These are phyloP conservation scores for Tachystola acroxantha DNA, from an alignment of 2,888 invertebrate genomes.

Conservation along the genomic window DNA sequence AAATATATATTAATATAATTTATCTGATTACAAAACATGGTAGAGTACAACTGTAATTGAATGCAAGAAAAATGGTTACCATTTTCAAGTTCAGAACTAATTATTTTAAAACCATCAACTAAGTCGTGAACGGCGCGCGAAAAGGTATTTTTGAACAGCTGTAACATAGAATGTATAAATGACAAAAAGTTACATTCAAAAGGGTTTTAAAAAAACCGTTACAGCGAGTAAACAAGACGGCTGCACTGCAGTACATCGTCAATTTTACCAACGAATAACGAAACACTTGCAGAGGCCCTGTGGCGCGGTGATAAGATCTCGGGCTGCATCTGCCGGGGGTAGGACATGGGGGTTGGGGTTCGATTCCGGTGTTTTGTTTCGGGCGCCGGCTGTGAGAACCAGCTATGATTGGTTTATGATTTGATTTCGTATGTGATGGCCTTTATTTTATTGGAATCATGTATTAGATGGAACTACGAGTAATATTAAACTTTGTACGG, in stretches of 20 bases:
- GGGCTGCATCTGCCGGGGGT: slow-evolving; percentile 62
- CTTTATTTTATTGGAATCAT: slow-evolving; percentile 8
- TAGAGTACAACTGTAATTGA: too few species aligned
- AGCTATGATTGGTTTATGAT: slow-evolving; percentile 62
- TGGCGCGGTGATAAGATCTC: slow-evolving; percentile 66
- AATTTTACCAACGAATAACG: slow-evolving; percentile 55
- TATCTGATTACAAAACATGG: too few species aligned
- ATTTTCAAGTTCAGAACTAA: too few species aligned
- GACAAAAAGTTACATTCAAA: slow-evolving; percentile 19
- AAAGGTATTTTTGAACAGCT: slow-evolving; percentile 6
- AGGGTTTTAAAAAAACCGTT: slow-evolving; percentile 61
- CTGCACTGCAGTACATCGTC: slow-evolving; percentile 47
- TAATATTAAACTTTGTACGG: neutral
- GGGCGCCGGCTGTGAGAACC: slow-evolving; percentile 58
- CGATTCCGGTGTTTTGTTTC: slow-evolving; percentile 63
- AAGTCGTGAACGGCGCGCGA: neutral
- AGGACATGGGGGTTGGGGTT: slow-evolving; percentile 47
- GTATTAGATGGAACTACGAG: neutral
- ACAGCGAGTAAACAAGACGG: slow-evolving; percentile 56
- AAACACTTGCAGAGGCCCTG: slow-evolving; percentile 63
- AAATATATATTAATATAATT: too few species aligned
- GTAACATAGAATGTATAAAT: slow-evolving; percentile 4
- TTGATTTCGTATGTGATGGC: slow-evolving; percentile 36
- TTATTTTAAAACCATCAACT: neutral
- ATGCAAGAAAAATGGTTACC: too few species aligned